A percentile compares a stretch with the other conserved stretches of the same genome.
Evolutionary conservation across 2,888 invertebrate species (phyloP).

Genomic region (Microctonus brassicae): DNA sequence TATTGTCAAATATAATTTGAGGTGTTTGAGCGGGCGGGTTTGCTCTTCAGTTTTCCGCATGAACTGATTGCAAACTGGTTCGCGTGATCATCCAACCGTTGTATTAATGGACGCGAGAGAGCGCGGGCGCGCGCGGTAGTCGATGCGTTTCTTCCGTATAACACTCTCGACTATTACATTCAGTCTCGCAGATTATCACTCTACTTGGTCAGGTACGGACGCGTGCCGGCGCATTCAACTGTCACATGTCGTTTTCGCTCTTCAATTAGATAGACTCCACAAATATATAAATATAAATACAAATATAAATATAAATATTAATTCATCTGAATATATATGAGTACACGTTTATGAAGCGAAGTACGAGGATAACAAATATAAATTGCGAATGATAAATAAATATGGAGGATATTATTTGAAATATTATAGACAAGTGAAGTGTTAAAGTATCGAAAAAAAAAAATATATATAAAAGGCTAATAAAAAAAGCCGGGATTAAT

Average conservation of each 20-base stretch:
- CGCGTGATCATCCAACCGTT: slow-evolving; percentile 64
- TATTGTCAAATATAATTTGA: slow-evolving; percentile 26
- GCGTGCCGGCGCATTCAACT: slow-evolving; percentile 29
- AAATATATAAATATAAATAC: neutral
- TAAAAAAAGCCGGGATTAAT: neutral
- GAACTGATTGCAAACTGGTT: slow-evolving; percentile 65
- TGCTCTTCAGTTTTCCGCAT: slow-evolving; percentile 61
- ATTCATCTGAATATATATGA: no score
- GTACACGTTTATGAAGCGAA: no score
- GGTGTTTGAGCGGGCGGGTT: slow-evolving; percentile 16
- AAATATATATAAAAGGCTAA: neutral
- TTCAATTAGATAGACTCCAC: neutral
- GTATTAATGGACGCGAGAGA: slow-evolving; percentile 54
- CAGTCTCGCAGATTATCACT: slow-evolving; percentile 47
- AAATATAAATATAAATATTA: no score
- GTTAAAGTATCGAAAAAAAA: neutral
- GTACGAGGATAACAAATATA: no score
- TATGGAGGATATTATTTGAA: no score
- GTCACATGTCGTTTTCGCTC: slow-evolving; percentile 13
- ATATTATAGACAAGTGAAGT: neutral
- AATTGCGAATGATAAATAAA: no score
- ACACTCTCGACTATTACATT: slow-evolving; percentile 33
- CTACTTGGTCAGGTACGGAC: slow-evolving; percentile 45
- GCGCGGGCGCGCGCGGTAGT: slow-evolving; percentile 48
- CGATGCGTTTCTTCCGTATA: slow-evolving; percentile 51